Percentiles rank a stretch among this genome's conserved stretches.
phyloP scores from a whole-genome alignment of 2,113 vertebrate species.

The Phoxinus phoxinus region DNA sequence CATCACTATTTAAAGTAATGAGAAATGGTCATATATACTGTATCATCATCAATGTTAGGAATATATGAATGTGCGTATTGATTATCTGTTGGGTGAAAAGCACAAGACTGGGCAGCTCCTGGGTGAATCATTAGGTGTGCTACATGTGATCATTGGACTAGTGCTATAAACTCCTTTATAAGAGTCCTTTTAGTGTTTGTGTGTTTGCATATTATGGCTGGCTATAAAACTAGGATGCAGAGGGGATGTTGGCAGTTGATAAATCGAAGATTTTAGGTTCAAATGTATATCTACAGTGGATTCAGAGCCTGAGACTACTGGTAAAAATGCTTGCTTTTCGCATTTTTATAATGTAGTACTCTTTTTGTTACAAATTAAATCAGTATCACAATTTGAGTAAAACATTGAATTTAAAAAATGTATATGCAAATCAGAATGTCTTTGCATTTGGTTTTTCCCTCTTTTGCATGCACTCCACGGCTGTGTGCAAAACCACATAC shows the following conservation, averaged over 20 bases:
- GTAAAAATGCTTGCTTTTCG: no score
- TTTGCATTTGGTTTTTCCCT: neutral
- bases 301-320: neutral
- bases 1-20: neutral
- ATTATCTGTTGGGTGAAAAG: neutral
- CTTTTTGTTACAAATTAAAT: neutral
- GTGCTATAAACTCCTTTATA: neutral
- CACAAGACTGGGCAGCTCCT: neutral
- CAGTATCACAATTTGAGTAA: neutral
- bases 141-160: neutral
- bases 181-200: neutral
- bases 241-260: neutral
- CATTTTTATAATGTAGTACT: neutral
- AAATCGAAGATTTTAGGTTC: neutral
- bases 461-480: neutral
- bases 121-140: conserved; percentile 9
- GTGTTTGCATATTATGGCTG: neutral
- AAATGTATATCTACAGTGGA: neutral
- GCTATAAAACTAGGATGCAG: neutral
- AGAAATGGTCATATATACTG: neutral
- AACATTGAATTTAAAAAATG: neutral
- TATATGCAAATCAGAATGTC: neutral
- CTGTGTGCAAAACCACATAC: no score
- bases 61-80: neutral
- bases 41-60: neutral